These are phyloP conservation scores for Myzus persicae DNA, from an alignment of 1,140 invertebrate species.

Conservation along the genomic window DNA sequence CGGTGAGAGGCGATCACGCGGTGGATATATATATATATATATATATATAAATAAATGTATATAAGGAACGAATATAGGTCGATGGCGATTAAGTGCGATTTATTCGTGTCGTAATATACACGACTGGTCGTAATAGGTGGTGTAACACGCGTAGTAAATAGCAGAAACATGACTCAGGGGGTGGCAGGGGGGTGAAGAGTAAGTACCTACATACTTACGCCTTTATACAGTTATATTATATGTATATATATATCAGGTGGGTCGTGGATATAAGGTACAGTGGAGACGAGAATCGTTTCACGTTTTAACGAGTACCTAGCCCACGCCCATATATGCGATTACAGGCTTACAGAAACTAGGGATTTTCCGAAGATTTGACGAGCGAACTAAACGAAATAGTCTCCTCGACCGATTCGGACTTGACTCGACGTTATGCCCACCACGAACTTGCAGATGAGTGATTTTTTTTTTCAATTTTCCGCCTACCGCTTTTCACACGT, in stretches of 20 bases:
- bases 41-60: not conserved
- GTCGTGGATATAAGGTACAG: not conserved
- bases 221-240: no score
- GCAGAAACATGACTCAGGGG: not conserved
- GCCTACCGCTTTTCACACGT: not conserved
- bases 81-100: not conserved
- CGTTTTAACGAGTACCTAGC: not conserved
- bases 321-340: no score
- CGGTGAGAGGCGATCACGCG: not conserved
- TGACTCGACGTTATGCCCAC: not conserved
- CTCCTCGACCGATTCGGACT: not conserved
- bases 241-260: not conserved
- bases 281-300: not conserved
- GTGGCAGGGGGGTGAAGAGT: not conserved
- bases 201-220: not conserved
- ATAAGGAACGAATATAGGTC: not conserved
- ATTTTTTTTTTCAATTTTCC: not conserved
- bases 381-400: not conserved
- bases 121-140: not conserved
- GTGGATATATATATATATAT: not conserved
- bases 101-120: not conserved
- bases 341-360: no score
- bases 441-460: not conserved
- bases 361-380: not conserved
- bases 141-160: not conserved